Evolutionary conservation across 2,888 invertebrate species (phyloP), one percentile per base, ranked within the genome.

Genomic region (Trachelus tabidus): DNA sequence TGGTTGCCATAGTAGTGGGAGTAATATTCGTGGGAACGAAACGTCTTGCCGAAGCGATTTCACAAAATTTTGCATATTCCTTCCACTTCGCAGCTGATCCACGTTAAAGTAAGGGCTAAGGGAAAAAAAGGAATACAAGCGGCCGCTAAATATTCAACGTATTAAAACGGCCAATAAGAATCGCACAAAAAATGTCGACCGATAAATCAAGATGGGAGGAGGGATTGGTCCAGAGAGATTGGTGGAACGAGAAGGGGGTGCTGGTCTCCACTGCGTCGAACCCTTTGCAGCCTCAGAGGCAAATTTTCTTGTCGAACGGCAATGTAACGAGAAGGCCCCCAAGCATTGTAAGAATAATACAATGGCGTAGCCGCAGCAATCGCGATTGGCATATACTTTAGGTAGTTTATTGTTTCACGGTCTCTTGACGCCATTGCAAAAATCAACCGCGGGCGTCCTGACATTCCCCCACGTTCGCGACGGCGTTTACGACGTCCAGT

Each of bases 121-220:
- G 9, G 56, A 12, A 23, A 23, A 74, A 74, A 74, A 34, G 35
- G 68, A 74, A 15, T 6, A 37, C 69, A 73, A 77, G 11, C 30
- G 35, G 23, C 83, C 80, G 80, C 80, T 84, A 83, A 84, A 84
- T 83, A 85, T 85, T 81, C 84, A 79, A 76, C 77, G 86, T 86
- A 88, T 89, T 87, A 88, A 89, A 88, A 87, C 85, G 87, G 86
- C 88, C 87, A 88, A 89, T 89, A 89, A 89, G 87, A 85, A 84
- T 76, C 78, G 37, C 78, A 81, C 83, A 86, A 88, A 85, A 88
- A 89, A 88, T 89, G 87, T 87, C 85, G 87, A 87, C 81, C 88
- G 87, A 88, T 89, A 89, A 89, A 89, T 89, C 89, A 89, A 83
- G 82, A 37, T 79, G 78, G 78, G 68, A 69, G 78, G 75, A 34